A percentile compares a stretch with the other conserved stretches of the same genome.
Evolutionary conservation across 2,113 vertebrate species (phyloP).

Genomic region (Albula goreensis): DNA sequence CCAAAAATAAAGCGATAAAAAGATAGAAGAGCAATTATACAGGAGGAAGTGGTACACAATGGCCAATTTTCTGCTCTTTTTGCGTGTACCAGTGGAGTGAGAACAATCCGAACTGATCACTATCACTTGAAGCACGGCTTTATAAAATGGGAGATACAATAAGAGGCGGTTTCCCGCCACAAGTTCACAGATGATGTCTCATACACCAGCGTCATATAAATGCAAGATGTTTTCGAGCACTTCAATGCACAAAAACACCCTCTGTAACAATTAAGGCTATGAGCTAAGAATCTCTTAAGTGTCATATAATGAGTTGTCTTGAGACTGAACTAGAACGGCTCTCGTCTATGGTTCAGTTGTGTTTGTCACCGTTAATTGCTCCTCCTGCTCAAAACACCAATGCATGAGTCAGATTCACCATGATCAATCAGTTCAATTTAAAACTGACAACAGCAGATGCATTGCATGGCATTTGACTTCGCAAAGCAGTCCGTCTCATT

Average conservation of each 20-base stretch:
- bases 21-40: conserved; percentile 63
- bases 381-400: no score
- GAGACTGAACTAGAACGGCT: neutral
- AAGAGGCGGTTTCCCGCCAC: neutral
- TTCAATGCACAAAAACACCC: neutral
- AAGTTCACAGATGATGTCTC: neutral
- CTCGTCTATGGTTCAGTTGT: neutral
- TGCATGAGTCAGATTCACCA: no score
- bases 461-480: no score
- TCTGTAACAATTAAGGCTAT: no score
- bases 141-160: neutral
- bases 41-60: conserved; percentile 72
- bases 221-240: neutral
- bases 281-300: neutral
- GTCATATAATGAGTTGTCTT: neutral
- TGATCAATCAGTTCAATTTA: no score
- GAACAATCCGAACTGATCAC: neutral
- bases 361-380: no score
- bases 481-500: no score
- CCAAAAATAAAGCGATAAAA: conserved; percentile 68
- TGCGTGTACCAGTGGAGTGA: conserved; percentile 19
- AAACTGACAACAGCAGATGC: no score
- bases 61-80: conserved; percentile 55
- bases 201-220: neutral
- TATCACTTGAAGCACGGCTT: neutral